Evolutionary conservation across 2,113 vertebrate species (phyloP).

Genomic region (Micromys minutus): DNA sequence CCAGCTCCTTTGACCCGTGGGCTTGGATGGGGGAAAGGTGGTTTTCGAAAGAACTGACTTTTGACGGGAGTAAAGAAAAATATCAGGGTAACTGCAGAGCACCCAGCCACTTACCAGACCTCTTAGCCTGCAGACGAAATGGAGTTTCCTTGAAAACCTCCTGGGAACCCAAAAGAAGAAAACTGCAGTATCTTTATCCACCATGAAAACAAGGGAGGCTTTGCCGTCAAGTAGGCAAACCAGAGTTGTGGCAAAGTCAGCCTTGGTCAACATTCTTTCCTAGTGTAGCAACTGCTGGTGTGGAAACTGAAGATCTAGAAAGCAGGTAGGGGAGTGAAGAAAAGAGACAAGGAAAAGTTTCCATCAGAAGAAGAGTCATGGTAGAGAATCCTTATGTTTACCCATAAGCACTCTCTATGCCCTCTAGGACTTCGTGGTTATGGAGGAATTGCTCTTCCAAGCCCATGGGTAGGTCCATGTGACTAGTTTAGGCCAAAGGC

Average conservation of each 20-base stretch:
- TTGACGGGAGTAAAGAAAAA: not conserved
- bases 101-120: not conserved
- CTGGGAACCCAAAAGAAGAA: not conserved
- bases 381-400: not conserved
- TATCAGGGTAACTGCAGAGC: not conserved
- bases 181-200: not conserved
- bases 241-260: rapidly evolving
- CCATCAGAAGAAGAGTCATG: not conserved
- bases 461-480: too few relatives aligned
- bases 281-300: not conserved
- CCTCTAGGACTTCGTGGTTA: not conserved
- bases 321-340: too few relatives aligned
- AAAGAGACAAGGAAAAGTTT: not conserved
- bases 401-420: not conserved
- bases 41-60: not conserved
- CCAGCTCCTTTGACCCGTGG: not conserved
- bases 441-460: not conserved
- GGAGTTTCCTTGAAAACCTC: not conserved
- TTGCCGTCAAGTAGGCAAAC: not conserved
- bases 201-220: not conserved
- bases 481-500: not conserved
- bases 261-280: not conserved
- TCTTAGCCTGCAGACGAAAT: not conserved
- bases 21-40: not conserved
- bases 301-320: not conserved